phyloP scores from a whole-genome alignment of 2,797 vertebrate genomes.

The Coreius guichenoti region DNA sequence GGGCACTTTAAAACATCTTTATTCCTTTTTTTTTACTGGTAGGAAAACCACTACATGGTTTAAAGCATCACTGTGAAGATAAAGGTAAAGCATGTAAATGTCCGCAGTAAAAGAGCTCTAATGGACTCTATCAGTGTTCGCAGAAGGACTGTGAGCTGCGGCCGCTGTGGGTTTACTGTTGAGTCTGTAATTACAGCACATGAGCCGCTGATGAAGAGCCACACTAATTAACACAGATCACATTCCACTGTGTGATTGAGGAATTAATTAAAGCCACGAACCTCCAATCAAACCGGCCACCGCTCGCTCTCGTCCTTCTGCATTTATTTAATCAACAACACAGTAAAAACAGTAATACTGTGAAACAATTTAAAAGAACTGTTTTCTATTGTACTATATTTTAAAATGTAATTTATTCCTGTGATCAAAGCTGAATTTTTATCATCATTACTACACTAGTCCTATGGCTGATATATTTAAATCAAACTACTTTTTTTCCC shows the following conservation, averaged over 20 bases:
- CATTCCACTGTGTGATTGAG: conserved; percentile 79
- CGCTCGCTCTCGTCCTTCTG: conserved; percentile 68
- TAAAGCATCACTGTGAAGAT: too few relatives aligned
- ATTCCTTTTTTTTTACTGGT: too few relatives aligned
- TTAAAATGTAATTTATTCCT: not conserved
- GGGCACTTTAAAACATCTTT: too few relatives aligned
- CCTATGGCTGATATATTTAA: too few relatives aligned
- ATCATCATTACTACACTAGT: not conserved
- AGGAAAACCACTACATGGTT: too few relatives aligned
- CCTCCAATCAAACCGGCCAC: conserved; percentile 74
- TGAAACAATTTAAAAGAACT: not conserved
- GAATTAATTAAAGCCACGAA: conserved; percentile 82
- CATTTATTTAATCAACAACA: not conserved
- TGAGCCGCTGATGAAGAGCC: conserved; percentile 80
- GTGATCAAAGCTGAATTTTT: not conserved
- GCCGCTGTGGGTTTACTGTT: conserved; percentile 65
- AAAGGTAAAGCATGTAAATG: too few relatives aligned
- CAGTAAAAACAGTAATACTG: not conserved
- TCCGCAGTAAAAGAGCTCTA: too few relatives aligned
- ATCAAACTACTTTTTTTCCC: not conserved
- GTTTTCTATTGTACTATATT: not conserved
- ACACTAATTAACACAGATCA: conserved; percentile 86
- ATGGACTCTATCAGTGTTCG: too few relatives aligned
- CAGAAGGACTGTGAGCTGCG: not conserved
- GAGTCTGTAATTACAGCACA: conserved; percentile 85